These are phyloP conservation scores for Xylota segnis DNA, from an alignment of 2,888 invertebrate genomes.

Conservation along the genomic window DNA sequence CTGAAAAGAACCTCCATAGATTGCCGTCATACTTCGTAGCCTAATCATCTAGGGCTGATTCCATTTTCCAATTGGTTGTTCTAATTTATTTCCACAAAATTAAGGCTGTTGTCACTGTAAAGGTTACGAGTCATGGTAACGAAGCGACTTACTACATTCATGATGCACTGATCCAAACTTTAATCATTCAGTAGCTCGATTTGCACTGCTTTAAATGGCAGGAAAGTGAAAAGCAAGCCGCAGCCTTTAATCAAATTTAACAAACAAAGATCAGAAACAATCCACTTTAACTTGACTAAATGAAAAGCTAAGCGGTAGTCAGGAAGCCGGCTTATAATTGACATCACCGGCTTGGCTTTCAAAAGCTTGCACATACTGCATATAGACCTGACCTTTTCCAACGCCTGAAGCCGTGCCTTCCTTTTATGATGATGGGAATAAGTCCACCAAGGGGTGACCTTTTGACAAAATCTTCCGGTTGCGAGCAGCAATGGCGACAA, in stretches of 20 bases:
- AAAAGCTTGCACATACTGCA: slow-evolving; percentile 8
- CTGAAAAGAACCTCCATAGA: slow-evolving; percentile 47
- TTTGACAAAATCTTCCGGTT: neutral
- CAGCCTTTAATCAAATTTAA: slow-evolving; percentile 20
- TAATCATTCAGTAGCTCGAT: slow-evolving; percentile 27
- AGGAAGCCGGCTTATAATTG: slow-evolving; percentile 4
- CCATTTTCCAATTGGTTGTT: slow-evolving; percentile 26
- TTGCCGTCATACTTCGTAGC: slow-evolving; percentile 14
- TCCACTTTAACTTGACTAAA: slow-evolving; percentile 15
- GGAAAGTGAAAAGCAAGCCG: slow-evolving; percentile 29
- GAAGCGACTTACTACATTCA: slow-evolving; percentile 16
- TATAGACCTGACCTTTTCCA: neutral
- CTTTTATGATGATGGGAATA: slow-evolving; percentile 8
- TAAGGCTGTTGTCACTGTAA: slow-evolving; percentile 26
- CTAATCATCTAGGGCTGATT: neutral
- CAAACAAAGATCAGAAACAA: neutral
- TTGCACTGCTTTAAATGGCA: slow-evolving; percentile 31
- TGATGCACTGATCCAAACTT: slow-evolving; percentile 6
- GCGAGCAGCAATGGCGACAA: neutral
- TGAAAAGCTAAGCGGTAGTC: neutral
- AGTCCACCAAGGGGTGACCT: neutral
- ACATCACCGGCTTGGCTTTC: neutral
- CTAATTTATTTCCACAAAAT: slow-evolving; percentile 24
- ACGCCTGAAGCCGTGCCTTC: neutral
- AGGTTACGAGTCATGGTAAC: neutral